phyloP scores from a whole-genome alignment of 2,797 vertebrate genomes.

The Macropodus opercularis region DNA sequence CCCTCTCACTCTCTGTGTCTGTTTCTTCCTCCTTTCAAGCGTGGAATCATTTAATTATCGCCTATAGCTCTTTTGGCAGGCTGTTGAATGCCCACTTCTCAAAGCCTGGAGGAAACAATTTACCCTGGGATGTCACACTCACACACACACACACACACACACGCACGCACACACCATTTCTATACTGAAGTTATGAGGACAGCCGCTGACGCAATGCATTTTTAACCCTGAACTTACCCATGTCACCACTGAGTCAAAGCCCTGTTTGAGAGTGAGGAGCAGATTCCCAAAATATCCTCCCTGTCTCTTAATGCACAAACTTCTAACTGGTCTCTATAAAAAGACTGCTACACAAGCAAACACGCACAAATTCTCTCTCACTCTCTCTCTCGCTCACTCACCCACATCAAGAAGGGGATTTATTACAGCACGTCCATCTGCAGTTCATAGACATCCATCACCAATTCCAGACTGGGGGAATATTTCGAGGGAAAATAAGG shows the following conservation, averaged over 20 bases:
- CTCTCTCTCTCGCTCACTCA: conserved; percentile 49
- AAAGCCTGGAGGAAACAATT: conserved; percentile 83
- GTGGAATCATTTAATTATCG: conserved; percentile 85
- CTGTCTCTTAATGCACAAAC: too few species aligned
- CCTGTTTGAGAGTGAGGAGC: too few species aligned
- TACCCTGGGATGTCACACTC: conserved; percentile 76
- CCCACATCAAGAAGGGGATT: conserved; percentile 72
- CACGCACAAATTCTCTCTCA: conserved; percentile 3
- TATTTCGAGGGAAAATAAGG: conserved; percentile 50
- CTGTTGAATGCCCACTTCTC: conserved; percentile 83
- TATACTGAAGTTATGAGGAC: neutral
- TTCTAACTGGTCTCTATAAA: neutral
- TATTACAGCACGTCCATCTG: conserved; percentile 76
- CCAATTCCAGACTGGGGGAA: conserved; percentile 68
- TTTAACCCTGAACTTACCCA: neutral
- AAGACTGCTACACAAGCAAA: neutral
- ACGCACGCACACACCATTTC: conserved; percentile 11
- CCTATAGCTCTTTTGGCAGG: conserved; percentile 86
- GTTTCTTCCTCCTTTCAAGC: conserved; percentile 80
- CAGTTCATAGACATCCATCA: conserved; percentile 71
- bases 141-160: conserved; percentile 40
- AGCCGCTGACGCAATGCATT: neutral
- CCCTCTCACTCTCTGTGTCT: conserved; percentile 53
- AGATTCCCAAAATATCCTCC: too few species aligned
- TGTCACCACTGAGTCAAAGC: too few species aligned